Evolutionary conservation across 2,888 invertebrate species (phyloP).

Genomic region (Pediacus dermestoides): DNA sequence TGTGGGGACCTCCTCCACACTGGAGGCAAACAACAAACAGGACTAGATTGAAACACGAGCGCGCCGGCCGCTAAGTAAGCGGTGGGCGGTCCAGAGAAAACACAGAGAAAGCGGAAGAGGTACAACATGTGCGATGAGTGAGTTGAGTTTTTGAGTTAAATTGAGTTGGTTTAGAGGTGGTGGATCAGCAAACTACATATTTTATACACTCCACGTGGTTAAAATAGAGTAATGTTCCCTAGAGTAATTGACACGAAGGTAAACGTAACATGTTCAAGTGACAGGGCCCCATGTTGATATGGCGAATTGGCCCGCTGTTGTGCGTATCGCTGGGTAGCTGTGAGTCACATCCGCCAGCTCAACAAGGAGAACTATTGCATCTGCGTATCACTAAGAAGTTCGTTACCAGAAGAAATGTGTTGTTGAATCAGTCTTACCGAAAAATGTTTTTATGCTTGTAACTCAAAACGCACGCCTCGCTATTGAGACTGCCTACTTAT

Average conservation of each 20-base stretch:
- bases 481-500: constrained; percentile 24
- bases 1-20: constrained; percentile 18
- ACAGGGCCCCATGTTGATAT: constrained; percentile 31
- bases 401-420: constrained; percentile 51
- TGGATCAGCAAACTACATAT: constrained; percentile 7
- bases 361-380: constrained; percentile 36
- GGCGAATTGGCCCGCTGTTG: constrained; percentile 25
- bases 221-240: constrained; percentile 70
- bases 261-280: constrained; percentile 53
- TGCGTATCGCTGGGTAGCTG: constrained; percentile 24
- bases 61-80: constrained; percentile 18
- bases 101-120: constrained; percentile 4
- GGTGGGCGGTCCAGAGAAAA: constrained; percentile 9
- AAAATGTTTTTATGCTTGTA: constrained; percentile 39
- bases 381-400: constrained; percentile 46
- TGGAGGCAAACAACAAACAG: constrained; percentile 24
- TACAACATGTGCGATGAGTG: constrained; percentile 10
- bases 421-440: constrained; percentile 52
- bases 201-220: constrained; percentile 41
- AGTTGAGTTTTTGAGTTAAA: constrained; percentile 8
- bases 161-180: too few relatives aligned
- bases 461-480: constrained; percentile 25
- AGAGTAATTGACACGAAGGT: constrained; percentile 80
- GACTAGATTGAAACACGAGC: constrained; percentile 17
- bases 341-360: constrained; percentile 20